Evolutionary conservation across 2,113 vertebrate genomes (phyloP), one percentile per base, ranked within the genome.

Genomic region (Melanerpes formicivorus): DNA sequence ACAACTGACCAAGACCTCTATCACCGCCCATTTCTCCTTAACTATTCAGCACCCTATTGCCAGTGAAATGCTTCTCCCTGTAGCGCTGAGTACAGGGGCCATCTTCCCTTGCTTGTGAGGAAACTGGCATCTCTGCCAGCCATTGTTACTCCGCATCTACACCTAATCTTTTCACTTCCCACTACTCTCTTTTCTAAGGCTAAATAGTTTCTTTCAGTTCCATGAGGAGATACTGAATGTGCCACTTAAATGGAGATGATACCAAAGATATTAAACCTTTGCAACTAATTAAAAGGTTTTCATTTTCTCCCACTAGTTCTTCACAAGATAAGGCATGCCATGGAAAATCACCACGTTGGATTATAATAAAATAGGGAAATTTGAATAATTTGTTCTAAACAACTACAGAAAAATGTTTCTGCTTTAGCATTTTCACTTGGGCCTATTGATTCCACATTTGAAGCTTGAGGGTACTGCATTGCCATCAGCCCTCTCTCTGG

Each of bases 1-100:
- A 44, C 0, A 1, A 59, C 19, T 66, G 16, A 46, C 21, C 37
- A 48, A 40, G 1, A 3, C 3, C 48, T 50, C 0, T 1, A 23
- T 27, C 25, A 27, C 30, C 26, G 21, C 40, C n/a, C 0, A 0
- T 6, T 82, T 30, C 30, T 58, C 55, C 30, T 18, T 1, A 0
- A 40, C 48, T 18, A 5, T 21, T 62, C 69, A 54, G 80, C 63
- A 54, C 30, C 58, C 71, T 16, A 37, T 21, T 4, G 0, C 18
- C 32, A 25, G 14, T 11, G 34, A 87, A 64, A 27, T 0, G 0
- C 19, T 64, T 58, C 42, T 46, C 10, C 27, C 54, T 14, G 66
- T 26, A 63, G 29, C 26, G 19, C 42, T 52, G 27, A 26, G 19
- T 2, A 23, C 18, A 18, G 44, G 3, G 23, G 14, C 11, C 10